Evolutionary conservation across 1,140 invertebrate species (phyloP), one percentile per base, ranked within the genome.

Genomic region (Apis laboriosa): DNA sequence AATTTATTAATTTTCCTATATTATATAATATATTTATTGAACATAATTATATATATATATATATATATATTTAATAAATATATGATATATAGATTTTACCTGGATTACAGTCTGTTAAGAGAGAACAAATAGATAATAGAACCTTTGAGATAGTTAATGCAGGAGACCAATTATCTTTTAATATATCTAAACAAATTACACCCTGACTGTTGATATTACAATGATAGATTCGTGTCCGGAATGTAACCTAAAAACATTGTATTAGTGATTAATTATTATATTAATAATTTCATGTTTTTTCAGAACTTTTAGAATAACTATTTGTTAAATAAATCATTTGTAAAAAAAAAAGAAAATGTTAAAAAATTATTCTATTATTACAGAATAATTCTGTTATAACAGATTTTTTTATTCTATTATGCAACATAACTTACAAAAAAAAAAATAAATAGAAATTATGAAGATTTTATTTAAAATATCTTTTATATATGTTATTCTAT

Each of bases 141-240:
- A 99, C 98, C 95, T 99, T 99, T 66, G 98, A 98, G 94, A 99
- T 99, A 84, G 98, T 99, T 84, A 99, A 95, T 55, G 98, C 98
- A 49, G 98, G 98, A 58, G 98, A 98, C 98, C 98, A 99, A 93
- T 99, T 99, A 92, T 99, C 98, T 94, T 99, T 99, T 74, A 99
- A 95, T 90, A 99, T 99, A 93, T 99, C 98, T 93, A 99, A 95
- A 93, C 98, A 99, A 92, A 99, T 99, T 43, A 98, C 98, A 88
- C 98, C 98, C 95, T 99, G 98, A 94, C 98, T 98, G 95, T 99
- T 99, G 92, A 99, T 99, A 94, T 99, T 99, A 95, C 98, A 99
- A 92, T 99, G 98, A 93, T 99, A 99, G 94, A 99, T 99, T 90
- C 98, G 96, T 83, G 98, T 98, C 88, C 98, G 96, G 95, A 99